Evolutionary conservation across 1,140 invertebrate species (phyloP).

Genomic region (Bombus affinis): DNA sequence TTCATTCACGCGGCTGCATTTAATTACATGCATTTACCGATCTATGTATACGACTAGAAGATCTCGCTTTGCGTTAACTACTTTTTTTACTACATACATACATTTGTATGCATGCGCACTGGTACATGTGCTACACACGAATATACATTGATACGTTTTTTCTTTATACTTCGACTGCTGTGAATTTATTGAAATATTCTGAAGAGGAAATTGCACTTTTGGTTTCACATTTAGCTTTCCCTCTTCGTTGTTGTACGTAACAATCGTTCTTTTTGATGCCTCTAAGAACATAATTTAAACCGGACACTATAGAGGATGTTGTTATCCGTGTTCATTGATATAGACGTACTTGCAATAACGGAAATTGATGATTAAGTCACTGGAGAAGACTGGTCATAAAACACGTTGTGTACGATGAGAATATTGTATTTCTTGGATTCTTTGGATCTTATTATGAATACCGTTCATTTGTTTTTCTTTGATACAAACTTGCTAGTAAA

Average conservation of each 20-base stretch:
- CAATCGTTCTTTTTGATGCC: not conserved
- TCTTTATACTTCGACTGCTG: not conserved
- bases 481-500: too few species aligned
- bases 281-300: not conserved
- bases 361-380: constrained; percentile 14
- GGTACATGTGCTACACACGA: not conserved
- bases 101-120: not conserved
- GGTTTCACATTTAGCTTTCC: not conserved
- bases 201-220: not conserved
- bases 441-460: not conserved
- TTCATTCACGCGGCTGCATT: constrained; percentile 34
- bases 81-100: not conserved
- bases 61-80: not conserved
- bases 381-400: too few species aligned
- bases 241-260: not conserved
- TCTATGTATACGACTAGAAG: not conserved
- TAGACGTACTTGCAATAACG: not conserved
- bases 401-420: too few species aligned
- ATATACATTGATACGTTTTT: constrained; percentile 4
- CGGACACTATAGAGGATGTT: not conserved
- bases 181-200: not conserved
- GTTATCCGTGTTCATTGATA: not conserved
- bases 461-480: too few species aligned
- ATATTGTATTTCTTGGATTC: not conserved
- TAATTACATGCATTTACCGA: not conserved